Conservation (phyloP, 2,888 invertebrate species). For the Nematopogon swammerdamellus region DNA sequence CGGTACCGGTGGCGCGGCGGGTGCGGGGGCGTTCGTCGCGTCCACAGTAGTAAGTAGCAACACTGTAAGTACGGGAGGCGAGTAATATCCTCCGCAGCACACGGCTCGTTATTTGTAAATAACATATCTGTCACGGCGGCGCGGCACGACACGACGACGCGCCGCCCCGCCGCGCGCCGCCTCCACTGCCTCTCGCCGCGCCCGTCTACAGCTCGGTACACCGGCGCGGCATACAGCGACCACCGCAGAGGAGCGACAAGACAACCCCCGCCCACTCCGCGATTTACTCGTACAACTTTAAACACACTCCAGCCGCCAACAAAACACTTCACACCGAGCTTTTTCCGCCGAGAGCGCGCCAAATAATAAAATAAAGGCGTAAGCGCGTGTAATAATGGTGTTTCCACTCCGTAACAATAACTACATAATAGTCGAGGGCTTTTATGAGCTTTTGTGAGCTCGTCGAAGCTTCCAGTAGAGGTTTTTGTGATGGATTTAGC, state of each 20-base stretch:
- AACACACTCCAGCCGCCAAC: neutral
- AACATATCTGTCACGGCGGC: neutral
- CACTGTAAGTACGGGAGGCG: neutral
- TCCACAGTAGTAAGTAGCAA: too few species aligned
- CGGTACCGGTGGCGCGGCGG: too few species aligned
- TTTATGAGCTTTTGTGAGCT: conserved; percentile 56
- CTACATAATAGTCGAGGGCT: conserved; percentile 55
- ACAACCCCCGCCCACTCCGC: neutral
- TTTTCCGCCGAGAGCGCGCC: conserved; percentile 13
- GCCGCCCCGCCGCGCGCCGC: neutral
- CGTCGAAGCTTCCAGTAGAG: conserved; percentile 48
- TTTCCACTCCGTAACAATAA: conserved; percentile 56
- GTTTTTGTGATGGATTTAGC: conserved; percentile 39
- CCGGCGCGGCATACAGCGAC: neutral
- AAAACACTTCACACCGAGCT: neutral
- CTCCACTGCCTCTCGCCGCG: too few species aligned
- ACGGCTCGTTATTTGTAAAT: neutral
- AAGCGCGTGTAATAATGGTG: conserved; percentile 50
- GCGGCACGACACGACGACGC: neutral
- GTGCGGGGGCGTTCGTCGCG: too few species aligned
- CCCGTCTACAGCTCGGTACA: too few species aligned
- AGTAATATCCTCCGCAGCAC: neutral
- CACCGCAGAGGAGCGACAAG: neutral
- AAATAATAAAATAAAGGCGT: conserved; percentile 47
- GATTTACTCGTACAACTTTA: neutral